Evolutionary conservation across 2,888 invertebrate genomes (phyloP), one percentile per base, ranked within the genome.

Genomic region (Apamea anceps): DNA sequence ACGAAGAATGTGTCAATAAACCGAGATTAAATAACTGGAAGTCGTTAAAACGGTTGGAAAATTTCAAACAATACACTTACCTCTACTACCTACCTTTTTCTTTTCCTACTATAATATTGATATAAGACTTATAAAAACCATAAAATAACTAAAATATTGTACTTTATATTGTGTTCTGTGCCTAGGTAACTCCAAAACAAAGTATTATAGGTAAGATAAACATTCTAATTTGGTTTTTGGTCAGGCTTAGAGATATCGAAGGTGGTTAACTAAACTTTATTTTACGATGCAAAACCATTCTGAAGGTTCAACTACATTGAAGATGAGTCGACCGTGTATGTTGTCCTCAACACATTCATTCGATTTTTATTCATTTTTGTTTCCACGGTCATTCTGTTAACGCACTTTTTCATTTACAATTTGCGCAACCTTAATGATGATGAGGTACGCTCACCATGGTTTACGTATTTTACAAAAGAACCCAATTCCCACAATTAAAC

Each of bases 401-500:
- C 28, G 62, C 18, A 62, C 21, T 32, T 86, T 71, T 84, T 84
- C 65, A 87, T 79, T 79, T 87, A 66, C 32, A 32, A 70, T 71
- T 85, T 80, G 37, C 81, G 62, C 60, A 84, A 84, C 21, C 4
- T 18, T 66, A 85, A 87, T 57, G 60, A 66, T 75, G 75, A 80
- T 85, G 75, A 70, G 62, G 65, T 65, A 48, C 1, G 65, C n/a
- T 72, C 15, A 13, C 82, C 88, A 77, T 81, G 74, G 88, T 81
- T 75, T 72, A 57, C 75, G 62, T 54, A 85, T 67, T 65, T 60
- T 63, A 75, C 88, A 85, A 88, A 70, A 81, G 85, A 88, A 75
- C 72, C 1, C 67, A 37, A 48, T 85, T 85, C 85, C 60, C 85
- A 85, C 88, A 86, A n/a, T 88, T 81, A 77, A 76, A 62, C 68